These are phyloP conservation scores for Bufo bufo DNA, from an alignment of 2,113 vertebrate genomes.

Conservation along the genomic window DNA sequence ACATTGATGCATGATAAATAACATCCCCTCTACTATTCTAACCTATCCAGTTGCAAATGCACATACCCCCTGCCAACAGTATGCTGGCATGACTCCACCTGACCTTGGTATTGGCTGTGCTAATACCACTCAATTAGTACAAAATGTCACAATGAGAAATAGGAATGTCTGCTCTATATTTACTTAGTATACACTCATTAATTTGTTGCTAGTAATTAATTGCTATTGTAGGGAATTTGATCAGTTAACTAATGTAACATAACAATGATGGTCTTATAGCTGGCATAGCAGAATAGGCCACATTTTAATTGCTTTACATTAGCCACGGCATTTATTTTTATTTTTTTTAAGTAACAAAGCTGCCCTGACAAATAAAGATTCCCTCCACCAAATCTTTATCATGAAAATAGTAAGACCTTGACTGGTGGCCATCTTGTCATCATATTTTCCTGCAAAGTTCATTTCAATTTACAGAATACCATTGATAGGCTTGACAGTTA, in stretches of 20 bases:
- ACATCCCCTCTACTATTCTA: conserved; percentile 11
- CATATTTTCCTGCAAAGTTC: too few relatives aligned
- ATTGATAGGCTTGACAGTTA: too few relatives aligned
- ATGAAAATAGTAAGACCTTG: too few relatives aligned
- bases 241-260: conserved; percentile 3
- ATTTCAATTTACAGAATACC: too few relatives aligned
- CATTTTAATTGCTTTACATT: neutral
- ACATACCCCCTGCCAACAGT: conserved; percentile 7
- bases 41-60: conserved; percentile 25
- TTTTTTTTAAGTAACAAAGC: too few relatives aligned
- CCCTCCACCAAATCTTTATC: too few relatives aligned
- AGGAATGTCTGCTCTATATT: conserved; percentile 4
- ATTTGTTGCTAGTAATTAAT: conserved; percentile 37
- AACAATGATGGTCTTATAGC: neutral
- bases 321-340: neutral
- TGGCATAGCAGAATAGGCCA: neutral
- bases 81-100: conserved; percentile 24
- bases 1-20: conserved; percentile 1
- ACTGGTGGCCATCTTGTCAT: too few relatives aligned
- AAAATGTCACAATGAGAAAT: conserved; percentile 28
- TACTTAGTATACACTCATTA: neutral
- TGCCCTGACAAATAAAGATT: too few relatives aligned
- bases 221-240: neutral
- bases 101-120: conserved; percentile 15
- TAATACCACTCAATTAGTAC: conserved; percentile 45